Base-by-base conservation (phyloP, 2,888 invertebrate species). In the Neuroscelio doddi region DNA sequence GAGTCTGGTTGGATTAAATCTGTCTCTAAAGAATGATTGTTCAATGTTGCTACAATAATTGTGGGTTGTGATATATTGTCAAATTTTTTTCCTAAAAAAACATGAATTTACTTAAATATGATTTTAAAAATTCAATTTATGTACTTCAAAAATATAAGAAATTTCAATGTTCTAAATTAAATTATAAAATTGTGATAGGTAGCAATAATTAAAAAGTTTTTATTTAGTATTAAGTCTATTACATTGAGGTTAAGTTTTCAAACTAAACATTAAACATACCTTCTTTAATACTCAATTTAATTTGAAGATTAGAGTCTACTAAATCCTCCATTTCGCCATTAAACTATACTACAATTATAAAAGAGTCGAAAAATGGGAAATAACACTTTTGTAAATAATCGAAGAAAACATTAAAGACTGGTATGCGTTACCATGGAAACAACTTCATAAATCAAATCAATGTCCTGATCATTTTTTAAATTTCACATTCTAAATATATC, bases 1-100 rank as follows among this genome's bases (percentile, higher is more conserved):
- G 88, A 87, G 24, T 86, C 85, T 0, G 90, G 86, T 1, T 88
- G 86, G 5, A 88, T 87, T 9, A 88, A 86, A 75, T 92, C 91
- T 0, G 93, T 90, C 82, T 93, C 91, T 72, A 91, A 82, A 77
- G 89, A 88, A 68, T 90, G 88, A 0, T 90, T 89, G 85, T 90
- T 90, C 1, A 91, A 80, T 32, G 90, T 89, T 1, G 90, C 90
- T 64, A 87, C 87, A 29, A 91, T 86, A 15, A 88, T 77, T 36
- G 89, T 88, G 0, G 89, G 87, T 61, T 87, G 85, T 50, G 82
- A 83, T 64, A 88, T 80, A 76, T 87, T 87, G 32, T 88, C 87
- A 80, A 90, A 89, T 26, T 89, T 88, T 68, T 87, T 86, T 7
- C 89, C 90, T 90, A 64, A 42, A 71, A 74, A 29, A 24, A 26